Conservation (phyloP, 2,113 vertebrate genomes). For the Pterophyllum scalare region DNA sequence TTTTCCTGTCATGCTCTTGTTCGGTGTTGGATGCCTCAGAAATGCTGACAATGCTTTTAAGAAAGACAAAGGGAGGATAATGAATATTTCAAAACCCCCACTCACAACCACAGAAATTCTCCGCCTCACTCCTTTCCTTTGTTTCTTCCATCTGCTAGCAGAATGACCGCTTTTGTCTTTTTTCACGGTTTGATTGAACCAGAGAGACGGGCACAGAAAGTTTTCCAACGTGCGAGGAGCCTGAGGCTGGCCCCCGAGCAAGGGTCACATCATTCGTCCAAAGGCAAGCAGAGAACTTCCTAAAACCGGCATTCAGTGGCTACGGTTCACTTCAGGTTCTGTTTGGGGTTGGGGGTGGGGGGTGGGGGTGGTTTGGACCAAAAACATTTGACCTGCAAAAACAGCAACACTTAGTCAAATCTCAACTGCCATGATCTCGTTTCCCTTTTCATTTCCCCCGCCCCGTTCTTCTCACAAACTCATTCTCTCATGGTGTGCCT, state of each 20-base stretch:
- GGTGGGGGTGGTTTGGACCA: background rate
- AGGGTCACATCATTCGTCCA: slow-evolving; percentile 33
- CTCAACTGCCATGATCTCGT: background rate
- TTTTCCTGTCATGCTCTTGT: slow-evolving; percentile 13
- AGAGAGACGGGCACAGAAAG: background rate
- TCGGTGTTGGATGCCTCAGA: background rate
- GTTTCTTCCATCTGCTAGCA: slow-evolving; percentile 8
- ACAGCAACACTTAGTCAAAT: background rate
- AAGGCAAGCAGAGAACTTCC: background rate
- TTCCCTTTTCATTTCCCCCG: background rate
- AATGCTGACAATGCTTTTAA: slow-evolving; percentile 26
- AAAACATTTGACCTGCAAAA: background rate
- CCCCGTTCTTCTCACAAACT: background rate
- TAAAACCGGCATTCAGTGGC: background rate
- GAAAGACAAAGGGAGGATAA: slow-evolving; percentile 37
- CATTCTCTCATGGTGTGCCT: background rate
- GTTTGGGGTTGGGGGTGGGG: too few species aligned
- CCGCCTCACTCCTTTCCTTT: slow-evolving; percentile 2
- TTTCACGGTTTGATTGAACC: slow-evolving; percentile 34
- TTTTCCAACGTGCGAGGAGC: slow-evolving; percentile 17
- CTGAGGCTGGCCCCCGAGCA: slow-evolving; percentile 24
- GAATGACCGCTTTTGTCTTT: slow-evolving; percentile 8
- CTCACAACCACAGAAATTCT: slow-evolving; percentile 11
- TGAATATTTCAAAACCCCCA: slow-evolving; percentile 66
- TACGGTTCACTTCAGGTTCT: background rate